Evolutionary conservation across 1,140 invertebrate genomes (phyloP).

Genomic region (Delia radicum): DNA sequence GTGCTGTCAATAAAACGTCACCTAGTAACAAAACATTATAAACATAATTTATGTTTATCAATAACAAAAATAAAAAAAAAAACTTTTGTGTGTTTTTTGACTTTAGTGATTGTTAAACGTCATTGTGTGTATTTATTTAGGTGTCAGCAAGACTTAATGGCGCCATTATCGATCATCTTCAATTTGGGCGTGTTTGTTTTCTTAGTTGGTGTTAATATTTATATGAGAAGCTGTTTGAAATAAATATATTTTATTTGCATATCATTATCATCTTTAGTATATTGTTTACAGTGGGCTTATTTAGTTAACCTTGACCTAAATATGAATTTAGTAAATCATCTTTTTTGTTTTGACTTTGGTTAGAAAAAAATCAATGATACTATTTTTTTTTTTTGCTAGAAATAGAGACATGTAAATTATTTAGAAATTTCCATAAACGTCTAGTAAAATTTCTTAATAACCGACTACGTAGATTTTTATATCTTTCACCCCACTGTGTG

Average conservation of each 20-base stretch:
- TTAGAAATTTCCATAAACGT: not conserved
- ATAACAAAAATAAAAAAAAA: not conserved
- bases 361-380: no score
- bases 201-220: not conserved
- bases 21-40: not conserved
- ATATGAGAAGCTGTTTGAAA: not conserved
- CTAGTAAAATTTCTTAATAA: no score
- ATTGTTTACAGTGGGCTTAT: not conserved
- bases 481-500: not conserved
- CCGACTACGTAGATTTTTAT: not conserved
- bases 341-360: no score
- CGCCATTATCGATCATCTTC: not conserved
- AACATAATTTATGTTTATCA: not conserved
- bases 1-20: not conserved
- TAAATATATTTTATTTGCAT: not conserved
- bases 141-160: conserved; percentile 1
- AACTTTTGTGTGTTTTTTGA: not conserved
- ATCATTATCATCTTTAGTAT: not conserved
- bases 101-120: not conserved
- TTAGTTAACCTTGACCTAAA: conserved; percentile 16
- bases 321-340: not conserved
- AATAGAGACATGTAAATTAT: no score
- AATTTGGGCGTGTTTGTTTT: not conserved
- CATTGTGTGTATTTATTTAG: not conserved
- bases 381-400: no score